Conservation (phyloP, 2,888 invertebrate species). For the Corythucha ciliata region DNA sequence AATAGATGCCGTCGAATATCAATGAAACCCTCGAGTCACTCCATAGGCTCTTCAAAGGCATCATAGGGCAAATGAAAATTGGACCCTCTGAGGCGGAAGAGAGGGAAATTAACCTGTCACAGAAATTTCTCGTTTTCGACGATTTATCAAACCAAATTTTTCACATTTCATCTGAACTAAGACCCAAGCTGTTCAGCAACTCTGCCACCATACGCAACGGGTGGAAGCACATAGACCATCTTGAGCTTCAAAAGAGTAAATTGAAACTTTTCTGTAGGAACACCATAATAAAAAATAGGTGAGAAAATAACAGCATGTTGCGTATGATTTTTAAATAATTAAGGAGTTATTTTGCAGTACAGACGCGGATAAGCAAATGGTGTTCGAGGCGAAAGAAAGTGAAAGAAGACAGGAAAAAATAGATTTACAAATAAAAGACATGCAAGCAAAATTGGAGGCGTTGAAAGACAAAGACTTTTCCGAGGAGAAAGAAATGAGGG, state of each 20-base stretch:
- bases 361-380: neutral
- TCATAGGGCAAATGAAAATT: slow-evolving; percentile 6
- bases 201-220: neutral
- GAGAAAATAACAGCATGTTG: neutral
- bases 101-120: slow-evolving; percentile 14
- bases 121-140: slow-evolving; percentile 16
- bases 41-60: slow-evolving; percentile 7
- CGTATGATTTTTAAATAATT: neutral
- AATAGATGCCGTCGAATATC: slow-evolving; percentile 8
- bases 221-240: neutral
- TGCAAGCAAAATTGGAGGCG: slow-evolving; percentile 18
- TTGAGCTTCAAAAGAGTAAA: neutral
- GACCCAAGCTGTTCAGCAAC: neutral
- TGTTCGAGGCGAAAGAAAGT: neutral
- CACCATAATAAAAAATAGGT: neutral
- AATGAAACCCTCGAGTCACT: slow-evolving; percentile 11
- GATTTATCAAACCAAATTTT: slow-evolving; percentile 10
- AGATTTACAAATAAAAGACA: slow-evolving; percentile 10
- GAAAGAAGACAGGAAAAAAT: neutral
- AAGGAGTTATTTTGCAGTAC: neutral
- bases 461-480: slow-evolving; percentile 41
- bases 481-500: slow-evolving; percentile 48
- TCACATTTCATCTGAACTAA: too few relatives aligned
- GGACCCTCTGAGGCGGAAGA: slow-evolving; percentile 15
- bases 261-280: neutral